Conservation (phyloP, 2,113 vertebrate genomes). For the Coreoperca whiteheadi region DNA sequence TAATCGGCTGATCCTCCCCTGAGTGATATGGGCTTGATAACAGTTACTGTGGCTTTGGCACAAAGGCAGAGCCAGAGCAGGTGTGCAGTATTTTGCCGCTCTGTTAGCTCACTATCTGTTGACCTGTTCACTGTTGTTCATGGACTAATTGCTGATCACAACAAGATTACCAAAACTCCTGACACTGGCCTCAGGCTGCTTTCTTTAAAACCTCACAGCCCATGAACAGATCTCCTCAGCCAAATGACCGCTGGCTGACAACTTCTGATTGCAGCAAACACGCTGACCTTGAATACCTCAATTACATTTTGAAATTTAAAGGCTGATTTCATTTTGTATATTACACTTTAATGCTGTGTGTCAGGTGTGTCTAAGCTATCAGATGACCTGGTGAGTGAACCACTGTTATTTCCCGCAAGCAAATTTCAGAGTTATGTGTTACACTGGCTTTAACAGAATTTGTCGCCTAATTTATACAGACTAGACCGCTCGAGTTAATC, state of each 20-base stretch:
- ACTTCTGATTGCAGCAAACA: conserved; percentile 14
- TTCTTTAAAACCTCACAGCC: conserved; percentile 35
- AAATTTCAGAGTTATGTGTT: conserved; percentile 54
- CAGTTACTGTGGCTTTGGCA: conserved; percentile 35
- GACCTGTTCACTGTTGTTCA: conserved; percentile 76
- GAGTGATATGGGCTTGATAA: conserved; percentile 40
- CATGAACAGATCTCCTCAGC: conserved; percentile 25
- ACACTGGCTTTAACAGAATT: conserved; percentile 46
- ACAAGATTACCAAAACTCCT: conserved; percentile 75
- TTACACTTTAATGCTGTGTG: conserved; percentile 23
- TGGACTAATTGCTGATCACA: conserved; percentile 80
- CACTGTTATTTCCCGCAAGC: conserved; percentile 47
- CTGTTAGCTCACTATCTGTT: conserved; percentile 69
- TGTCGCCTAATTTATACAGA: conserved; percentile 46
- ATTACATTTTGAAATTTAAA: conserved; percentile 18
- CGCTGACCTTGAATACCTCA: conserved; percentile 60
- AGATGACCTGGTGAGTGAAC: conserved; percentile 49
- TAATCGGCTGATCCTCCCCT: conserved; percentile 48
- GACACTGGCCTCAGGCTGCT: conserved; percentile 67
- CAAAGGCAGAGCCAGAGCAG: conserved; percentile 53
- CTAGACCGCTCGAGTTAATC: conserved; percentile 59
- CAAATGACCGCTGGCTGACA: conserved; percentile 34
- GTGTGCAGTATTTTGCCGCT: conserved; percentile 60
- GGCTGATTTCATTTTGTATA: conserved; percentile 22
- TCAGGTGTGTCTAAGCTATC: conserved; percentile 32